A percentile compares a stretch with the other conserved stretches of the same genome.
Conservation (phyloP, 2,113 vertebrate genomes). For the Dipodomys merriami region DNA sequence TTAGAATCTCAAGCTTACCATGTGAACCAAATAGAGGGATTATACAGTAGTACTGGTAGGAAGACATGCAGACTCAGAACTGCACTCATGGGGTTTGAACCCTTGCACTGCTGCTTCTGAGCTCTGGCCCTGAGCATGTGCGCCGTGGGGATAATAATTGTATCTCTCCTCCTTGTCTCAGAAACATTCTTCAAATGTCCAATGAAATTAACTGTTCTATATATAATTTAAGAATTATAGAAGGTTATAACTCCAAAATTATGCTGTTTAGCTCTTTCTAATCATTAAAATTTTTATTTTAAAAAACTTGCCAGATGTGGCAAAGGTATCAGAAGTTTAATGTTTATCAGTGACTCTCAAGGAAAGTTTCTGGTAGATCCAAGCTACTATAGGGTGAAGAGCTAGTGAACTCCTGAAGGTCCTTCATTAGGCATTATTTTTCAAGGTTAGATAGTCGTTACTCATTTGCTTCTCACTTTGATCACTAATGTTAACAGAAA, state of each 20-base stretch:
- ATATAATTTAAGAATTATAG: not conserved
- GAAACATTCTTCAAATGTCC: not conserved
- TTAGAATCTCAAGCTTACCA: not conserved
- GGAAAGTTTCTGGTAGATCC: not conserved
- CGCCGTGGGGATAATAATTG: not conserved
- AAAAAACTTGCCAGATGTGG: not conserved
- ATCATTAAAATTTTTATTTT: slow-evolving; percentile 13
- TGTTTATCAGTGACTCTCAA: not conserved
- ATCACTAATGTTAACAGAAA: slow-evolving; percentile 49
- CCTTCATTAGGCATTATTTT: not conserved
- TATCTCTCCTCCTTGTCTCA: not conserved
- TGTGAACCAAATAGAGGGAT: not conserved
- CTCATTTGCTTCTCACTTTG: slow-evolving; percentile 5
- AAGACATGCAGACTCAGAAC: not conserved
- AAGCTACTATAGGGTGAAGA: not conserved
- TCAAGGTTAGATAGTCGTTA: not conserved
- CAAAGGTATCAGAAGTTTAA: not conserved
- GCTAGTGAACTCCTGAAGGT: not conserved
- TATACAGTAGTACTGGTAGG: not conserved
- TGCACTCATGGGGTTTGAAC: not conserved
- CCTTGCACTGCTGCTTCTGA: not conserved
- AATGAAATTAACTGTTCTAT: not conserved
- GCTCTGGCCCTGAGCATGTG: not conserved
- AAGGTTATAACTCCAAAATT: not conserved
- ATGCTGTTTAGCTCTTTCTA: not conserved